Conservation (phyloP, 2,888 invertebrate genomes). For the Unio delphinus region DNA sequence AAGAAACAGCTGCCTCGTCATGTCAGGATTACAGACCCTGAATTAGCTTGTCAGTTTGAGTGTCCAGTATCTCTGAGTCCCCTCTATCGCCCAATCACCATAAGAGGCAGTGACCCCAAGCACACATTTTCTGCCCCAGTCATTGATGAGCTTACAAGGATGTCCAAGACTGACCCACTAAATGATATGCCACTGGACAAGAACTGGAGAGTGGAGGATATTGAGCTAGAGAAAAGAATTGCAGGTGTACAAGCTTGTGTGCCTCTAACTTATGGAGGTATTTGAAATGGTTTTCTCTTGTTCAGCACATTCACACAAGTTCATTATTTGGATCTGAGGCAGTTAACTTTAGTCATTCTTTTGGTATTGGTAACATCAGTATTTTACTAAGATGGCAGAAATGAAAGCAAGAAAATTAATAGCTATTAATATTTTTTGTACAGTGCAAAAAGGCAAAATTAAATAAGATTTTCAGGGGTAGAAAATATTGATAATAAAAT, state of each 20-base stretch:
- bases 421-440: too few relatives aligned
- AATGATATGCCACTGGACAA: constrained; percentile 53
- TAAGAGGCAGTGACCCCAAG: constrained; percentile 62
- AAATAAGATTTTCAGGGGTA: too few relatives aligned
- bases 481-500: too few relatives aligned
- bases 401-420: too few relatives aligned
- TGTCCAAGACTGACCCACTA: constrained; percentile 65
- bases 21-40: constrained; percentile 58
- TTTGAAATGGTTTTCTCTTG: background rate
- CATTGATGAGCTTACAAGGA: constrained; percentile 64
- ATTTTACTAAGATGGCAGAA: too few relatives aligned
- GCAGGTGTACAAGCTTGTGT: constrained; percentile 50
- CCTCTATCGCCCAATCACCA: constrained; percentile 65
- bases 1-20: constrained; percentile 64
- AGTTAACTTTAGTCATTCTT: too few relatives aligned
- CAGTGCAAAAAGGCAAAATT: too few relatives aligned
- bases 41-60: constrained; percentile 56
- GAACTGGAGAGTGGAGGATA: constrained; percentile 64
- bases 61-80: constrained; percentile 67
- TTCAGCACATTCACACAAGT: too few relatives aligned
- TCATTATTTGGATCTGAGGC: too few relatives aligned
- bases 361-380: too few relatives aligned
- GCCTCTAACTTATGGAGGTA: constrained; percentile 65
- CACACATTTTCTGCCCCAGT: constrained; percentile 66
- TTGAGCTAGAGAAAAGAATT: constrained; percentile 61